Conservation (phyloP, 1,140 invertebrate species). For the Ceratina australensis region DNA sequence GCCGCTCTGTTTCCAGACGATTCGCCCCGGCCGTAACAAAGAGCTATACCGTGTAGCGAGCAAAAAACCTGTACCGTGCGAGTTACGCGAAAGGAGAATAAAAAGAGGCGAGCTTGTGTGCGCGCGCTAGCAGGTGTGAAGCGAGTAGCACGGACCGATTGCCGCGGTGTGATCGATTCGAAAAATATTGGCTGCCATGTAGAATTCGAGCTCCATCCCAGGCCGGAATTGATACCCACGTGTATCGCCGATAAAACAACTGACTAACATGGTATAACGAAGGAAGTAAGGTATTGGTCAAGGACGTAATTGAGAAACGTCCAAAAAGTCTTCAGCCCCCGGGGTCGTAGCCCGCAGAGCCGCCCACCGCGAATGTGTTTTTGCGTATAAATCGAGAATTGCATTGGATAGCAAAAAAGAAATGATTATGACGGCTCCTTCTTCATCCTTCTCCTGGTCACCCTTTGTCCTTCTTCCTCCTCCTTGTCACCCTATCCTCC, state of each 20-base stretch:
- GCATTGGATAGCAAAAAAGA: too few species aligned
- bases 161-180: constrained; percentile 11
- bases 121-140: too few species aligned
- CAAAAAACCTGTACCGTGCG: constrained; percentile 1
- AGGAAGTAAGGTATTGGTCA: neutral
- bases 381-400: too few species aligned
- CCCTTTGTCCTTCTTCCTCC: too few species aligned
- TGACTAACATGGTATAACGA: neutral
- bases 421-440: too few species aligned
- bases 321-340: too few species aligned
- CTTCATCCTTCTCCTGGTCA: too few species aligned
- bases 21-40: neutral
- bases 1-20: neutral
- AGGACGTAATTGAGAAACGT: constrained; percentile 52
- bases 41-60: neutral
- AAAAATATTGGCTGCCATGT: constrained; percentile 2
- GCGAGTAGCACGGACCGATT: neutral
- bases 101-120: neutral
- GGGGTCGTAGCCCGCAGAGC: too few species aligned
- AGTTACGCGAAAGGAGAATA: constrained; percentile 15
- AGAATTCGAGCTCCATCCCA: neutral
- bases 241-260: neutral
- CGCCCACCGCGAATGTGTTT: too few species aligned
- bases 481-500: too few species aligned
- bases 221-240: neutral